These are phyloP conservation scores for Stenolophus ochropezus DNA, from an alignment of 2,888 invertebrate genomes.

Conservation along the genomic window DNA sequence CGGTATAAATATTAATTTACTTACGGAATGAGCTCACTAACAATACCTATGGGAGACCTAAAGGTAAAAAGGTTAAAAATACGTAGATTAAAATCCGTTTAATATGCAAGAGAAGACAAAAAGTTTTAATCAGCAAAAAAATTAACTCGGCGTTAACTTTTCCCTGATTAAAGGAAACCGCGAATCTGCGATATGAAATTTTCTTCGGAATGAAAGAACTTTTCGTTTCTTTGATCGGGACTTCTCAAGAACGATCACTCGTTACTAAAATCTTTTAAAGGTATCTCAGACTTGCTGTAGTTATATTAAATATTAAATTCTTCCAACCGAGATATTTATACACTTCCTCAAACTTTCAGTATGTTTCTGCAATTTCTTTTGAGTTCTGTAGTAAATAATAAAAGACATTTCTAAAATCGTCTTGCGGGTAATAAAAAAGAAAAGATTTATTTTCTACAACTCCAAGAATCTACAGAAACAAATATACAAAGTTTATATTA, in stretches of 20 bases:
- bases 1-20: conserved; percentile 36
- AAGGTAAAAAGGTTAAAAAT: conserved; percentile 44
- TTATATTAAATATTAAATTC: not conserved
- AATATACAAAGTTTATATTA: too few relatives aligned
- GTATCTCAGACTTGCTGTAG: not conserved
- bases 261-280: conserved; percentile 25
- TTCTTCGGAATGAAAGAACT: conserved; percentile 16
- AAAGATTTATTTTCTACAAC: too few relatives aligned
- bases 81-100: conserved; percentile 49
- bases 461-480: too few relatives aligned
- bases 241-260: not conserved
- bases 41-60: conserved; percentile 32
- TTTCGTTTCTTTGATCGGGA: conserved; percentile 8
- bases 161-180: conserved; percentile 40
- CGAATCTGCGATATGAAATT: conserved; percentile 11
- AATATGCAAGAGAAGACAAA: conserved; percentile 44
- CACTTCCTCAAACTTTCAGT: not conserved
- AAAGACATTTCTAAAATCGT: too few relatives aligned
- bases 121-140: conserved; percentile 56
- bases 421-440: too few relatives aligned
- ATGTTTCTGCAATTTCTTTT: not conserved
- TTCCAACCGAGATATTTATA: not conserved
- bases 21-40: conserved; percentile 2
- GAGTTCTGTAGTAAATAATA: not conserved
- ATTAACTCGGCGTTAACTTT: conserved; percentile 19